Evolutionary conservation across 1,140 invertebrate genomes (phyloP).

Genomic region (Sweltsa coloradensis): DNA sequence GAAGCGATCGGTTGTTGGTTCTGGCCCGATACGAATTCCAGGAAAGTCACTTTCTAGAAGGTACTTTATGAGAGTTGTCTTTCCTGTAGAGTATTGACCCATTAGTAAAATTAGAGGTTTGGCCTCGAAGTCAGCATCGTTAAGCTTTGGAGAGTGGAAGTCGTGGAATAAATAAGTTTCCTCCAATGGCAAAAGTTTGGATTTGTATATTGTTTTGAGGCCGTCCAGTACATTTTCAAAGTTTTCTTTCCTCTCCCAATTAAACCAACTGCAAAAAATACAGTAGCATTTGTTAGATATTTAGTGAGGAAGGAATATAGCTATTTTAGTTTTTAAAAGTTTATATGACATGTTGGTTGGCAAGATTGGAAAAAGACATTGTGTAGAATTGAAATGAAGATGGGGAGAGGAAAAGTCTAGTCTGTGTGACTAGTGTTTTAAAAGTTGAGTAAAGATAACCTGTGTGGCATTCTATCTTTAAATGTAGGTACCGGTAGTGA

Average conservation of each 20-base stretch:
- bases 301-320: too few species aligned
- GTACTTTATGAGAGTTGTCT: slow-evolving; percentile 61
- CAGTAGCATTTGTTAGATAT: too few species aligned
- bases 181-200: slow-evolving; percentile 54
- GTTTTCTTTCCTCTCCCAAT: neutral
- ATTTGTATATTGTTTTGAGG: slow-evolving; percentile 47
- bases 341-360: too few species aligned
- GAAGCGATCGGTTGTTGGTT: slow-evolving; percentile 58
- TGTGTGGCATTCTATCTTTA: too few species aligned
- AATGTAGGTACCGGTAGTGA: too few species aligned
- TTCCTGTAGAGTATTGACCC: slow-evolving; percentile 64
- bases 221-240: slow-evolving; percentile 20
- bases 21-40: slow-evolving; percentile 47
- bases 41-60: slow-evolving; percentile 50
- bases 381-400: too few species aligned
- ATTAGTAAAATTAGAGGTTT: slow-evolving; percentile 62
- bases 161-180: slow-evolving; percentile 59
- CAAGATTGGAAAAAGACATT: too few species aligned
- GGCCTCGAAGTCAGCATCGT: slow-evolving; percentile 63
- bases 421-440: too few species aligned
- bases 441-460: too few species aligned
- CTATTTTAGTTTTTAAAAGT: too few species aligned
- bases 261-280: too few species aligned
- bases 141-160: slow-evolving; percentile 56
- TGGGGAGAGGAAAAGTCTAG: too few species aligned